Percentiles rank a stretch among this genome's conserved stretches.
Evolutionary conservation across 2,797 vertebrate species (phyloP).

Genomic region (Apogon hyalosoma): DNA sequence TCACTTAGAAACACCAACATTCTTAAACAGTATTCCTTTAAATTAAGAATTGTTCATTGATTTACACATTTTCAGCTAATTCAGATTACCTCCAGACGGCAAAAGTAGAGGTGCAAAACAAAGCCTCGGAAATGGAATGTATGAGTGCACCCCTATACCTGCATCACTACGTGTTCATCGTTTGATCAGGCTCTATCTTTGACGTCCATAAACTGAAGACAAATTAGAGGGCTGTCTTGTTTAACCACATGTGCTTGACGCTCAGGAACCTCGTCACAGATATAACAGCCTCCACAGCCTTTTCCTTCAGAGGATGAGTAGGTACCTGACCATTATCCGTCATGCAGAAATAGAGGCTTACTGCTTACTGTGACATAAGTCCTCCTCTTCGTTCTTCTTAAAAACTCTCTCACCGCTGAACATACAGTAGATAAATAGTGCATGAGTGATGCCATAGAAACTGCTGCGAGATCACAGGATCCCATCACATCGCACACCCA

Average conservation of each 20-base stretch:
- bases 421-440: slow-evolving; percentile 61
- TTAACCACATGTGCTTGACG: slow-evolving; percentile 61
- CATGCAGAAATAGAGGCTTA: slow-evolving; percentile 64
- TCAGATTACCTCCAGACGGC: no score
- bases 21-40: no score
- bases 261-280: slow-evolving; percentile 76
- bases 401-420: slow-evolving; percentile 51
- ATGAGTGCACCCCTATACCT: not conserved
- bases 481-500: slow-evolving; percentile 57
- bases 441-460: slow-evolving; percentile 70
- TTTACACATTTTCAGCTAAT: no score
- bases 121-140: not conserved
- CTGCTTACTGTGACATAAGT: slow-evolving; percentile 63
- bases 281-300: slow-evolving; percentile 72
- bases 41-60: no score
- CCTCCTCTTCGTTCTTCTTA: slow-evolving; percentile 66
- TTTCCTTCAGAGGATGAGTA: slow-evolving; percentile 70
- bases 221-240: slow-evolving; percentile 59
- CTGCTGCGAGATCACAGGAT: slow-evolving; percentile 63
- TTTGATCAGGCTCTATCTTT: slow-evolving; percentile 29
- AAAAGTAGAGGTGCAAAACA: no score
- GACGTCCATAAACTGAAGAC: slow-evolving; percentile 28
- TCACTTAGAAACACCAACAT: no score
- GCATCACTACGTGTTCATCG: slow-evolving; percentile 23
- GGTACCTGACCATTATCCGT: slow-evolving; percentile 67